A percentile compares a stretch with the other conserved stretches of the same genome.
phyloP scores from a whole-genome alignment of 2,113 vertebrate genomes.

The Promerops cafer region DNA sequence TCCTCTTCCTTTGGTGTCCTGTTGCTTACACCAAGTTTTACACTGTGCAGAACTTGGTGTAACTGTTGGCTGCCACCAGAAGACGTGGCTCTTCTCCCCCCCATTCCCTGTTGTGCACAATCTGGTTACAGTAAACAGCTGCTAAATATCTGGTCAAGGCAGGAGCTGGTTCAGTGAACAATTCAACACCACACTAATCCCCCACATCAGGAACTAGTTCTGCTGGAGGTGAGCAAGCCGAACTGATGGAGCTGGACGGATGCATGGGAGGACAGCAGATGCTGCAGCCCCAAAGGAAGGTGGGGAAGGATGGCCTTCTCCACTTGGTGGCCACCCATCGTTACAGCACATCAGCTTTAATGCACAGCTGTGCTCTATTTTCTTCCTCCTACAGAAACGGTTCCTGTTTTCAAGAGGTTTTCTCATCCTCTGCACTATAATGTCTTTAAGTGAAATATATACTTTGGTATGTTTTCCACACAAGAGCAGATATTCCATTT shows the following conservation, averaged over 20 bases:
- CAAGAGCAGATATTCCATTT: neutral
- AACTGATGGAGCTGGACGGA: neutral
- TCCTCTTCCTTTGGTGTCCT: neutral
- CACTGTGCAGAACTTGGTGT: neutral
- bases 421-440: neutral
- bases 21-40: neutral
- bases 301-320: neutral
- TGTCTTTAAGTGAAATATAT: neutral
- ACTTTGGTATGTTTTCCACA: neutral
- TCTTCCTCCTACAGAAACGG: neutral
- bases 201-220: neutral
- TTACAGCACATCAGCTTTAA: neutral
- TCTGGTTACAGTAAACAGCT: neutral
- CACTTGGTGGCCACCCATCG: neutral
- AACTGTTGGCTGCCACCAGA: neutral
- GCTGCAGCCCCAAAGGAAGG: neutral
- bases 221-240: neutral
- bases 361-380: neutral
- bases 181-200: neutral
- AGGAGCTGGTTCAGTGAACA: neutral
- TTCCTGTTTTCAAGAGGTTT: neutral
- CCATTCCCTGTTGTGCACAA: fast-evolving
- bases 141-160: neutral
- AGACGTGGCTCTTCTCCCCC: neutral
- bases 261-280: neutral